Evolutionary conservation across 2,888 invertebrate species (phyloP).

Genomic region (Sussaba pulchella): DNA sequence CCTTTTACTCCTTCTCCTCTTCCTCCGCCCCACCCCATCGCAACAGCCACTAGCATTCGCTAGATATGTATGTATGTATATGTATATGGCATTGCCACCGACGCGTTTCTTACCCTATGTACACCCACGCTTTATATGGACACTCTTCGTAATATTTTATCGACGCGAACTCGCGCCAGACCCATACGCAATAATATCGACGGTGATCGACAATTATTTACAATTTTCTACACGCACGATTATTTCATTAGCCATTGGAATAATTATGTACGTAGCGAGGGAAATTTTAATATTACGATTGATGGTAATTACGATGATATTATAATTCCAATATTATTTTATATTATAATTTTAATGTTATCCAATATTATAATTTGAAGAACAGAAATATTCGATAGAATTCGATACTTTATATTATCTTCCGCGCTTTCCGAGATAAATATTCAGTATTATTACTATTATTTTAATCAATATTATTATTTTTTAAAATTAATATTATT

Average conservation of each 20-base stretch:
- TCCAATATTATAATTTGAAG: too few relatives aligned
- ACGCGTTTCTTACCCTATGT: conserved; percentile 29
- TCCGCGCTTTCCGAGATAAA: not conserved
- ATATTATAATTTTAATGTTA: too few relatives aligned
- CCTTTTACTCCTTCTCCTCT: too few relatives aligned
- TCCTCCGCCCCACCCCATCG: conserved; percentile 66
- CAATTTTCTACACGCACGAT: too few relatives aligned
- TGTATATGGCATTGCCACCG: conserved; percentile 36
- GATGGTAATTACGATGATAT: too few relatives aligned
- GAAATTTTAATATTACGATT: not conserved
- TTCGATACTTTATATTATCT: not conserved
- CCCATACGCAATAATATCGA: conserved; percentile 48
- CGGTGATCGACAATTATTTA: conserved; percentile 38
- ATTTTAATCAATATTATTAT: too few relatives aligned
- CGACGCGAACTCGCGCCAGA: conserved; percentile 41
- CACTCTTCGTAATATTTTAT: conserved; percentile 41
- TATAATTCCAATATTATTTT: too few relatives aligned
- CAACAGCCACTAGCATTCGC: conserved; percentile 62
- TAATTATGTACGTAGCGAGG: too few relatives aligned
- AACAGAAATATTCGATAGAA: too few relatives aligned
- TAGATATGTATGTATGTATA: conserved; percentile 41
- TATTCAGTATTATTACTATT: too few relatives aligned
- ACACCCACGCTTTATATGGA: conserved; percentile 14
- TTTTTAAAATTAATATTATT: not conserved
- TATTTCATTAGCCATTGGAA: conserved; percentile 7